Evolutionary conservation across 2,113 vertebrate genomes (phyloP), one percentile per base, ranked within the genome.

Genomic region (Hepsetus odoe): DNA sequence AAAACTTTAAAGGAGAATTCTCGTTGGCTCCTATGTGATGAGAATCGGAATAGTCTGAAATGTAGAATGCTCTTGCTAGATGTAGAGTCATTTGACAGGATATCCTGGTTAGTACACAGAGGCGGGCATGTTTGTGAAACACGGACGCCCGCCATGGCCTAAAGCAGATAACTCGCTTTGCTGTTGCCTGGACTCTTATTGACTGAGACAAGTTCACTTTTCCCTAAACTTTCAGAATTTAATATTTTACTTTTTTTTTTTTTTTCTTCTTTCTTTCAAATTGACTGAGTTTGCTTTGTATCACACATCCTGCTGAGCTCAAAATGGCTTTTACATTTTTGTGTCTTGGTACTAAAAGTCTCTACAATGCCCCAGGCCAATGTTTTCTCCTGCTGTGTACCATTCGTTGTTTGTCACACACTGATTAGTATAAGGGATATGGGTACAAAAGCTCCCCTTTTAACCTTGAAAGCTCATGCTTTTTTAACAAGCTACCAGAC

Each of bases 21-120:
- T 24, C 35, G 38, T 35, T 2, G 13, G 20, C 66, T 68, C 28
- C 40, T 10, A 20, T 51, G n/a, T 13, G 72, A 77, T 56, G 58
- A 55, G 3, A 40, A 61, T 73, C n/a, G 5, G 35, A 79, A 75
- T 76, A 64, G 53, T 22, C 14, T 5, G 24, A 46, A 46, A 76
- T 85, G 53, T 64, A 65, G 76, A 78, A 30, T 56, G 80, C 80
- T 82, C 74, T 42, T 61, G 64, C 22, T 74, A 77, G 80, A 53
- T 74, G 70, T 67, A 72, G 46, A 84, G 74, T 82, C 76, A 14
- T 83, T 87, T 83, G 82, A 92, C 92, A 92, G 92, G 92, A 93
- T 91, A 90, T 93, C 92, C 92, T 92, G 91, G 74, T 88, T 88
- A 75, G 74, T 65, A 78, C 72, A 65, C 79, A 72, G 82, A 55